Base-by-base conservation (phyloP, 2,113 vertebrate genomes). In the Lethenteron camtschaticum region DNA sequence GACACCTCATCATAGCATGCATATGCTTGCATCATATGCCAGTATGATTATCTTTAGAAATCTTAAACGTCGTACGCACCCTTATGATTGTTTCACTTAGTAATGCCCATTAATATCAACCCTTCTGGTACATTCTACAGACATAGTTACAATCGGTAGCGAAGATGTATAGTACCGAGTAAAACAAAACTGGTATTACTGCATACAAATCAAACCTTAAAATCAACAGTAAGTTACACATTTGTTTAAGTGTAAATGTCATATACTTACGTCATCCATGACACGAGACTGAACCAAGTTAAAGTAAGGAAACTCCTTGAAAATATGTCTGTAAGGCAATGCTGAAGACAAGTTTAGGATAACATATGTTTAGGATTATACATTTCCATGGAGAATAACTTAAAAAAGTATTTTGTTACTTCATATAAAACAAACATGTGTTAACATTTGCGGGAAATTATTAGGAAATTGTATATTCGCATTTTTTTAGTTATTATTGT, bases 211-310 rank as follows among this genome's bases (percentile, higher is more conserved):
- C 20, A 14, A 66, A 66, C 12, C 12, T 66, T 18, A 66, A 14
- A 66, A 9, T 9, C 14, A 66, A 9, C 8, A 66, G 60, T 66
- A 66, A 66, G 20, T 66, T 18, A 66, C 14, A 18, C 20, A 9
- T n/a, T 66, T 66, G 14, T 66, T 9, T 18, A 66, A 66, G 8
- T 66, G 60, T 66, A 18, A 66, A 18, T 12, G 9, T 13, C 12
- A 24, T 69, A 58, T 80, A 81, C 92, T 89, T 83, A 99, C 94
- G 72, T 99, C 88, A 81, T 99, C 90, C 71, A 99, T 79, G 68
- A 87, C 89, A 81, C 86, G 87, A 68, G 92, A 95, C 72, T 99
- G 94, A 73, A 95, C 83, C 18, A 90, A 92, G 81, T 97, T 99
- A 79, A 96, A 99, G 79, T 90, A 96, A 1, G 94, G 92, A 73